A percentile compares a stretch with the other conserved stretches of the same genome.
Evolutionary conservation across 2,888 invertebrate species (phyloP).

Genomic region (Aphodius granarius): DNA sequence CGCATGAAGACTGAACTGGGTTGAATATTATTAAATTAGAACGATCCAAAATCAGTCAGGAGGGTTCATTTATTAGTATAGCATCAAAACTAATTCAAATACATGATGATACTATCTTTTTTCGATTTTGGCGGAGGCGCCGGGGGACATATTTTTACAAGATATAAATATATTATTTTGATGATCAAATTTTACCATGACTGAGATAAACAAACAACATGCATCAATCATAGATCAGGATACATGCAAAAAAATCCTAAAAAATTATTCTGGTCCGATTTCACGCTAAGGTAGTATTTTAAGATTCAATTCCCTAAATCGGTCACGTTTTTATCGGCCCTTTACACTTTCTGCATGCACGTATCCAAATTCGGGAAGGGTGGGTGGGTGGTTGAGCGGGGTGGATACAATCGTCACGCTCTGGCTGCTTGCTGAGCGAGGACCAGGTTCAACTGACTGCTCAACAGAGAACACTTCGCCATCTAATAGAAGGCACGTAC

Average conservation of each 20-base stretch:
- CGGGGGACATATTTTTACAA: too few species aligned
- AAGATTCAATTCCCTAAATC: neutral
- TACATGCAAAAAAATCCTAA: neutral
- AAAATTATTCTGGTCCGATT: neutral
- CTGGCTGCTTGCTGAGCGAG: neutral
- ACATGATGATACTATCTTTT: too few species aligned
- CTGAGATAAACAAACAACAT: neutral
- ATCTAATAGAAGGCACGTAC: constrained; percentile 8
- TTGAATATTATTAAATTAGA: neutral
- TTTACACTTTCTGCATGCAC: neutral
- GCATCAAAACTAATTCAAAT: too few species aligned
- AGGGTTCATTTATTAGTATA: too few species aligned
- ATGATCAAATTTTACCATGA: too few species aligned
- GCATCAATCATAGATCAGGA: neutral
- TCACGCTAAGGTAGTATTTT: neutral
- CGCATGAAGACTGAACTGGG: neutral
- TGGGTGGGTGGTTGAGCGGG: neutral
- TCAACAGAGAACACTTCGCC: neutral
- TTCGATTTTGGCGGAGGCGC: too few species aligned
- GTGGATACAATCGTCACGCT: neutral
- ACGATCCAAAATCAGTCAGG: too few species aligned
- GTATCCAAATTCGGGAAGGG: neutral
- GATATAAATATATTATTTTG: too few species aligned
- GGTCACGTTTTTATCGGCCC: neutral
- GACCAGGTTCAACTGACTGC: neutral